A percentile compares a stretch with the other conserved stretches of the same genome.
Conservation (phyloP, 2,113 vertebrate genomes). For the Ochotona princeps region DNA sequence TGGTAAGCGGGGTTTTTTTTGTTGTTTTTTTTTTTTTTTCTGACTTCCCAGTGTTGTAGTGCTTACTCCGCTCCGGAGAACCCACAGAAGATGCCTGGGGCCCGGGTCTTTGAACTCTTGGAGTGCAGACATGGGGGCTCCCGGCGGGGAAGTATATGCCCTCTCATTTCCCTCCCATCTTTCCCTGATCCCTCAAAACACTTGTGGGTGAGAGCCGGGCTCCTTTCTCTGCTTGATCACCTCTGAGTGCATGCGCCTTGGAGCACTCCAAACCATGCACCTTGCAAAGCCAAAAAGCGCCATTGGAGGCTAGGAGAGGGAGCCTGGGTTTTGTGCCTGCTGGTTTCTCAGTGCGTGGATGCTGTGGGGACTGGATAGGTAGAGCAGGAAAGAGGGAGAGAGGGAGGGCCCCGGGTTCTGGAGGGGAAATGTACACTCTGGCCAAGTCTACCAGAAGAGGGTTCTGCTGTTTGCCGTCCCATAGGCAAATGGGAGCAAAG, state of each 20-base stretch:
- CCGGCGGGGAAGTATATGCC: not conserved
- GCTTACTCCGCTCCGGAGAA: not conserved
- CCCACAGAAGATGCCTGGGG: not conserved
- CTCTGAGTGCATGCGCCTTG: not conserved
- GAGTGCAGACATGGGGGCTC: not conserved
- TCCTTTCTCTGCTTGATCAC: not conserved
- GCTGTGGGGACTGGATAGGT: not conserved
- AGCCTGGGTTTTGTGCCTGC: too few relatives aligned
- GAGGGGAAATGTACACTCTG: not conserved
- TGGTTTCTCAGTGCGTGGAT: too few relatives aligned
- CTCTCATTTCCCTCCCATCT: not conserved
- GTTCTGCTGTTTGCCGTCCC: not conserved
- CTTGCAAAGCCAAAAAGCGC: not conserved
- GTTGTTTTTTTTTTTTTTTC: too few relatives aligned
- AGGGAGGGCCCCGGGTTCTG: not conserved
- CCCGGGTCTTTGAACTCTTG: not conserved
- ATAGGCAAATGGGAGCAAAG: not conserved
- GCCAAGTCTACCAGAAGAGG: not conserved
- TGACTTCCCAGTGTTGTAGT: not conserved
- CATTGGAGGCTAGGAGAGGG: not conserved
- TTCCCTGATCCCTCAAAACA: not conserved
- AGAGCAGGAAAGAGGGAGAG: too few relatives aligned
- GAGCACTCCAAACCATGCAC: not conserved
- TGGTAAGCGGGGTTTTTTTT: slow-evolving; percentile 71
- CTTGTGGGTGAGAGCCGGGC: not conserved